phyloP scores from a whole-genome alignment of 2,797 vertebrate genomes.

The Onychomys torridus region DNA sequence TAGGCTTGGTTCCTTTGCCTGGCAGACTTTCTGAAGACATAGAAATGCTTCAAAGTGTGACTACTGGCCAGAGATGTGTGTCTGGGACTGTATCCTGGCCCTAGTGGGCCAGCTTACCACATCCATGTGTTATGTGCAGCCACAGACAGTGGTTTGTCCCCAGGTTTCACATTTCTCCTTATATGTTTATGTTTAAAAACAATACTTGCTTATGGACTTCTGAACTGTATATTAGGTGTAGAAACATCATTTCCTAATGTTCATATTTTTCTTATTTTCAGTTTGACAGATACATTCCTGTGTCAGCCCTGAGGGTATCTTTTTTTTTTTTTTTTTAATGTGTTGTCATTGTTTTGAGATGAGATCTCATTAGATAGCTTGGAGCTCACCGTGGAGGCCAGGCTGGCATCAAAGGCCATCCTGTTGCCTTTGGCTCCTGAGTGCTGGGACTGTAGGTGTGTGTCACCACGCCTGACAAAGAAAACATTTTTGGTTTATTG shows the following conservation, averaged over 20 bases:
- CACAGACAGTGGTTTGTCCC: rapidly evolving
- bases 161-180: rapidly evolving
- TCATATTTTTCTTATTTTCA: neutral
- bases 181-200: rapidly evolving
- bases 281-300: no score
- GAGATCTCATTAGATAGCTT: neutral
- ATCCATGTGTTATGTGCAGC: rapidly evolving
- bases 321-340: neutral
- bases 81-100: rapidly evolving
- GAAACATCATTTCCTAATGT: neutral
- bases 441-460: neutral
- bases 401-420: neutral
- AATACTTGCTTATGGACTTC: neutral
- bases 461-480: neutral
- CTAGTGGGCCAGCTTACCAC: rapidly evolving
- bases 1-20: neutral
- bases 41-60: neutral
- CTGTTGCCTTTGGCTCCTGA: neutral
- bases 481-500: neutral
- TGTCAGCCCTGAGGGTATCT: neutral
- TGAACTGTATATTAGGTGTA: neutral
- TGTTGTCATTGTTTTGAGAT: neutral
- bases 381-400: neutral
- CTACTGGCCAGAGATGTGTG: rapidly evolving
- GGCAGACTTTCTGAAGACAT: neutral